Evolutionary conservation across 37 sponge, comb jelly and placozoan species (phyloP).

Genomic region (Cliona cf. orientalis): DNA sequence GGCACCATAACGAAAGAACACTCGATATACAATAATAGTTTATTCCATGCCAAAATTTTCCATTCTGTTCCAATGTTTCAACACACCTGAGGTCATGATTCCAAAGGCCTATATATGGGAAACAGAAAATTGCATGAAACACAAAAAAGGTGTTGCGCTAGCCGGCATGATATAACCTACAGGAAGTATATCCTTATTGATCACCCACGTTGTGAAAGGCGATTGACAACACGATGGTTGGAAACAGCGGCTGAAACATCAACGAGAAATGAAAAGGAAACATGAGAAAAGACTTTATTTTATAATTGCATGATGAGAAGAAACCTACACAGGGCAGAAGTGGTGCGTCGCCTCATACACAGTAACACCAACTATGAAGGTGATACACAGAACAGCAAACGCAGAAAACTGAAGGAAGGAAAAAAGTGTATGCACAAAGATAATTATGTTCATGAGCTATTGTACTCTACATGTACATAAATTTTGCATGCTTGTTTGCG

Average conservation of each 20-base stretch:
- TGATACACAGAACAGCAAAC: slow-evolving; percentile 51
- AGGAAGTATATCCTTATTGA: slow-evolving; percentile 25
- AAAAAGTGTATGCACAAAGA: neutral
- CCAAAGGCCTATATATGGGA: neutral
- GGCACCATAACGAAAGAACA: too few relatives aligned
- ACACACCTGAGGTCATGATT: neutral
- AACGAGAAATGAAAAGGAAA: slow-evolving; percentile 6
- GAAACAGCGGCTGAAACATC: slow-evolving; percentile 38
- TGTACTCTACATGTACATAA: neutral
- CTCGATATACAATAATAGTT: too few relatives aligned
- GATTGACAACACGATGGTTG: slow-evolving; percentile 21
- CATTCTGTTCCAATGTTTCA: neutral
- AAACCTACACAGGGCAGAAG: slow-evolving; percentile 55
- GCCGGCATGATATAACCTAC: slow-evolving; percentile 19
- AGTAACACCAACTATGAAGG: slow-evolving; percentile 21
- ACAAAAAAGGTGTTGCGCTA: neutral
- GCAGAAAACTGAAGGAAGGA: slow-evolving; percentile 55
- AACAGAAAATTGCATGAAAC: neutral
- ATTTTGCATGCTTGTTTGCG: neutral
- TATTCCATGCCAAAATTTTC: neutral
- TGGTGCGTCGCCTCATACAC: slow-evolving; percentile 37
- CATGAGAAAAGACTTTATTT: neutral
- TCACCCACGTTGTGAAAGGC: slow-evolving; percentile 22
- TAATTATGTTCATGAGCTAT: neutral
- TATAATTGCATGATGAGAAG: too few relatives aligned